Evolutionary conservation across 1,140 invertebrate genomes (phyloP).

Genomic region (Mactra quadrangularis): DNA sequence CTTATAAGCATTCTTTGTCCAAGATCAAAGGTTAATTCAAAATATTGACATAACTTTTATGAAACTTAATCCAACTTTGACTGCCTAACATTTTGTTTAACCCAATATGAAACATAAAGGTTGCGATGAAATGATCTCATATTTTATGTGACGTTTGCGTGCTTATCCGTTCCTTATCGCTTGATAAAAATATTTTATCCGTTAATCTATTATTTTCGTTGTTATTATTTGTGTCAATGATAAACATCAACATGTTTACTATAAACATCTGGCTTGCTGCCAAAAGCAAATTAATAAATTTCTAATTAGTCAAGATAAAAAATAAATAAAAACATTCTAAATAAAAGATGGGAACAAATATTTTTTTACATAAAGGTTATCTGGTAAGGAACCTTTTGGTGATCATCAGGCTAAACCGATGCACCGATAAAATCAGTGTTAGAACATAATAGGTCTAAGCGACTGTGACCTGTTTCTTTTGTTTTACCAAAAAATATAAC

Average conservation of each 20-base stretch:
- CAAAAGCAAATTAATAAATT: constrained; percentile 47
- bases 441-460: constrained; percentile 16
- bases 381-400: constrained; percentile 2
- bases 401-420: neutral
- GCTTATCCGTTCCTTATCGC: neutral
- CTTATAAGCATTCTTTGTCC: neutral
- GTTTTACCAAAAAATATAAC: constrained; percentile 23
- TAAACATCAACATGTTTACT: constrained; percentile 14
- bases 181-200: constrained; percentile 10
- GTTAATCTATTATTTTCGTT: neutral
- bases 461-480: constrained; percentile 42
- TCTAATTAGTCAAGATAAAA: constrained; percentile 54
- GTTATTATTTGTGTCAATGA: neutral
- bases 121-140: constrained; percentile 30
- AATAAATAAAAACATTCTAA: constrained; percentile 18
- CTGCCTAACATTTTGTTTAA: neutral
- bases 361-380: constrained; percentile 23
- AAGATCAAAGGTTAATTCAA: constrained; percentile 30
- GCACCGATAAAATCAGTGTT: constrained; percentile 43
- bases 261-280: constrained; percentile 38
- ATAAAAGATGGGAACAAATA: constrained; percentile 15
- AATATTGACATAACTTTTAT: constrained; percentile 43
- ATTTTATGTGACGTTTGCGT: constrained; percentile 44
- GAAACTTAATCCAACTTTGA: constrained; percentile 32
- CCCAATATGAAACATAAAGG: constrained; percentile 18